Percentiles rank a stretch among this genome's conserved stretches.
Evolutionary conservation across 2,113 vertebrate genomes (phyloP).

Genomic region (Cyanoderma ruficeps): DNA sequence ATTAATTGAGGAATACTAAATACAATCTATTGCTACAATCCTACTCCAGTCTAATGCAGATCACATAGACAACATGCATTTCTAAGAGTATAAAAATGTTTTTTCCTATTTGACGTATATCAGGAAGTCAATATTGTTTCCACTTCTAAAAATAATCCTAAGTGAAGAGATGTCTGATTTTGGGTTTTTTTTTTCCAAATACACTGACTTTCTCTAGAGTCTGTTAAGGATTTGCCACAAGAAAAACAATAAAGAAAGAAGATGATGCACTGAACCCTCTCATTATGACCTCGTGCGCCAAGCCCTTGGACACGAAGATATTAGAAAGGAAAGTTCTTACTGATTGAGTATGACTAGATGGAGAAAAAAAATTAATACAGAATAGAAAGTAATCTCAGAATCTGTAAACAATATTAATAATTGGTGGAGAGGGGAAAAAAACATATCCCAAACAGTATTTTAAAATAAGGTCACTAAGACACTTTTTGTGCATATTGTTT

Average conservation of each 20-base stretch:
- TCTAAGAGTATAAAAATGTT: background rate
- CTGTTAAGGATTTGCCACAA: background rate
- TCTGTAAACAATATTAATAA: background rate
- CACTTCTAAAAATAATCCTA: background rate
- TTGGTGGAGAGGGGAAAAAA: fast-evolving
- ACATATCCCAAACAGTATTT: background rate
- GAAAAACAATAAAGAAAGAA: background rate
- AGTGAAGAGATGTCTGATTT: background rate
- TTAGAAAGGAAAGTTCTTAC: background rate
- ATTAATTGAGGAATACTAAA: background rate
- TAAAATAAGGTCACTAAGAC: background rate
- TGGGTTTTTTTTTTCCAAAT: background rate
- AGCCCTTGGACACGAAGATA: background rate
- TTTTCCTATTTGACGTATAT: background rate
- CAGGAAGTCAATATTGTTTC: background rate
- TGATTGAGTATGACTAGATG: background rate
- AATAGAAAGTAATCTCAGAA: background rate
- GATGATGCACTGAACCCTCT: background rate
- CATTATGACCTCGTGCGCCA: background rate
- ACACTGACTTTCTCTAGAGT: background rate
- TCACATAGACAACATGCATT: background rate
- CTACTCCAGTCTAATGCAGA: background rate
- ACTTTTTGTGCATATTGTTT: background rate
- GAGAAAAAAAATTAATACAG: background rate
- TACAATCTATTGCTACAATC: background rate